Percentiles rank a stretch among this genome's conserved stretches.
Conservation (phyloP, 2,797 vertebrate genomes). For the Cryptoblepharus egeriae region DNA sequence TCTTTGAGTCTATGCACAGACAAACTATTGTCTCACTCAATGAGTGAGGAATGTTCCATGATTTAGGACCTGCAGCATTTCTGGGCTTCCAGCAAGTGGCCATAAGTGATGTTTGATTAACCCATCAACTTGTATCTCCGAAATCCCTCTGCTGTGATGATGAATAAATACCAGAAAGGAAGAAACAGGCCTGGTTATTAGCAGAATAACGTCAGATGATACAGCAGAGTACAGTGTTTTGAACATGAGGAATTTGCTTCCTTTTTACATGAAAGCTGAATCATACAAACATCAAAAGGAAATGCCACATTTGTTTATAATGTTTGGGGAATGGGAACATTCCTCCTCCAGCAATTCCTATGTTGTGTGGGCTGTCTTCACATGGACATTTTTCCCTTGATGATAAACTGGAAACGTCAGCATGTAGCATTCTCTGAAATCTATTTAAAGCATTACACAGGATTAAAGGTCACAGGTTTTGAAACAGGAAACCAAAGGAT, state of each 20-base stretch:
- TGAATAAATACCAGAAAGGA: background rate
- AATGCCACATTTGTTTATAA: background rate
- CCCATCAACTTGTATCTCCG: background rate
- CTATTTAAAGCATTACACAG: conserved; percentile 60
- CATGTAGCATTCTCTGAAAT: conserved; percentile 24
- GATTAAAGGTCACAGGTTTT: conserved; percentile 51
- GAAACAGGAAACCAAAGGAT: conserved; percentile 60
- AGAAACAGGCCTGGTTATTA: conserved; percentile 13
- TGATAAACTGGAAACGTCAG: conserved; percentile 40
- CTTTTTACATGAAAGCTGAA: conserved; percentile 3
- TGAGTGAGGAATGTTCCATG: background rate
- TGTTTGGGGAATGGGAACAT: conserved; percentile 5
- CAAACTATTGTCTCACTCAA: background rate
- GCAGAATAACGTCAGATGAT: background rate
- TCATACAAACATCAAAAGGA: conserved; percentile 20
- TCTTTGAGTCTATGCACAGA: background rate
- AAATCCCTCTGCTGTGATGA: conserved; percentile 1
- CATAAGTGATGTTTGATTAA: background rate
- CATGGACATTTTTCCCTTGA: conserved; percentile 43
- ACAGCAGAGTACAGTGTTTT: background rate
- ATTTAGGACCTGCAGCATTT: background rate
- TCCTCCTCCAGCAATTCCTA: conserved; percentile 29
- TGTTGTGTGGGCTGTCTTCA: conserved; percentile 7
- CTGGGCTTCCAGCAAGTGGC: background rate
- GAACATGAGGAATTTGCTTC: conserved; percentile 15